Evolutionary conservation across 1,140 invertebrate species (phyloP), one percentile per base, ranked within the genome.

Genomic region (Pseudoatta argentina): DNA sequence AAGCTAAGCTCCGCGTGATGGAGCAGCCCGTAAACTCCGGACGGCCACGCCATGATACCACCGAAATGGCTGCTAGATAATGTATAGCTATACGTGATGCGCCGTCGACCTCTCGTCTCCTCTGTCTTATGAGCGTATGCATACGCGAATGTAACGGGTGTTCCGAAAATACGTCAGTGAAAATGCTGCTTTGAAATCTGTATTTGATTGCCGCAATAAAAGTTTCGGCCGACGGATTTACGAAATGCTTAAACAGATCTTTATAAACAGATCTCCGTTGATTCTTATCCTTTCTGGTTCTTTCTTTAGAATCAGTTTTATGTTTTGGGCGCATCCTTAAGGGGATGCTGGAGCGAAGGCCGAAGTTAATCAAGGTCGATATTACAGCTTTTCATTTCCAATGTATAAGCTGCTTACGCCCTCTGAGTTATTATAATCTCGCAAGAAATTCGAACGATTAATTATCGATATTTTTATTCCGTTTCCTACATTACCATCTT

Each of bases 1-100:
- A 95, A 95, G 94, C 94, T 94, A 94, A 94, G 93, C 94, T 94
- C 92, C 91, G 85, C 91, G 91, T 92, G 94, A 94, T 94, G 93
- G 92, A 94, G 92, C 94, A 91, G 92, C 91, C 93, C 92, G 94
- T 95, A 94, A 95, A 94, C 92, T 94, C 91, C 79, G 89, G 66
- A 59, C 82, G 89, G 89, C 86, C 86, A 78, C 86, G 87, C 88
- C 93, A 93, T 93, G 92, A 93, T 93, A 92, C 87, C 89, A 92
- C 91, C 90, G 75, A 94, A 95, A 95, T 94, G 93, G 92, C 92
- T 93, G 89, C 90, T 93, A 87, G 92, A 93, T 95, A 94, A 94
- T 93, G 89, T 93, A 93, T 90, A 92, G 86, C 86, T 92, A 90
- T 92, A 93, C 87, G 85, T 89, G 88, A 92, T 89, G 87, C 67